These are phyloP conservation scores for Sinocyclocheilus anshuiensis DNA, from an alignment of 2,113 vertebrate genomes.

Conservation along the genomic window DNA sequence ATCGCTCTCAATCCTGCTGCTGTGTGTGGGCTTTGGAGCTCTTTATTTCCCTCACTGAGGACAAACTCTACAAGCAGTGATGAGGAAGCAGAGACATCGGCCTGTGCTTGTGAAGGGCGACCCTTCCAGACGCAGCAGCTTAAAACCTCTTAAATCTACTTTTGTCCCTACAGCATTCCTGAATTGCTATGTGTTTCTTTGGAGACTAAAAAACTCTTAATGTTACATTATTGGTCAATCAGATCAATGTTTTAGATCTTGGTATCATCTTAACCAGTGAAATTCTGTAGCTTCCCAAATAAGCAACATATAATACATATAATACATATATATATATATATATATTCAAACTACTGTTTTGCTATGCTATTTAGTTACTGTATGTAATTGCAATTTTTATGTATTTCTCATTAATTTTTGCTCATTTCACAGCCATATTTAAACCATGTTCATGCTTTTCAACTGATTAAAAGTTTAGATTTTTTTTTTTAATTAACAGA, in stretches of 20 bases:
- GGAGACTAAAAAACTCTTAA: not conserved
- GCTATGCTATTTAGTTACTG: too few relatives aligned
- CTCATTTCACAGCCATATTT: too few relatives aligned
- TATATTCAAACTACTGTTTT: too few relatives aligned
- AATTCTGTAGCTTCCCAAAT: not conserved
- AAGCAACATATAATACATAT: too few relatives aligned
- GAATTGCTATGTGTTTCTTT: not conserved
- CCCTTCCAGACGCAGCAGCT: not conserved
- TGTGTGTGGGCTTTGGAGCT: slow-evolving; percentile 9
- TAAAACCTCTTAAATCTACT: not conserved
- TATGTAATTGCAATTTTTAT: too few relatives aligned
- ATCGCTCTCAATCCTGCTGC: slow-evolving; percentile 36
- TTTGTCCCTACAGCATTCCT: not conserved
- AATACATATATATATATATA: too few relatives aligned
- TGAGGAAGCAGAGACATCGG: slow-evolving; percentile 5
- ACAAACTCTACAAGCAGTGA: slow-evolving; percentile 8
- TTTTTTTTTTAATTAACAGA: too few relatives aligned
- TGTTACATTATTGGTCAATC: not conserved
- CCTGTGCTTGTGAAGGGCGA: not conserved
- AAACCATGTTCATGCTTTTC: too few relatives aligned
- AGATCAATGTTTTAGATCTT: not conserved
- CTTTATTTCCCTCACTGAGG: not conserved
- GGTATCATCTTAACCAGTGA: not conserved
- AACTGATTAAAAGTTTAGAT: too few relatives aligned
- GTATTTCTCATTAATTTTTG: too few relatives aligned